phyloP scores from a whole-genome alignment of 2,113 vertebrate genomes.

The Indri indri region DNA sequence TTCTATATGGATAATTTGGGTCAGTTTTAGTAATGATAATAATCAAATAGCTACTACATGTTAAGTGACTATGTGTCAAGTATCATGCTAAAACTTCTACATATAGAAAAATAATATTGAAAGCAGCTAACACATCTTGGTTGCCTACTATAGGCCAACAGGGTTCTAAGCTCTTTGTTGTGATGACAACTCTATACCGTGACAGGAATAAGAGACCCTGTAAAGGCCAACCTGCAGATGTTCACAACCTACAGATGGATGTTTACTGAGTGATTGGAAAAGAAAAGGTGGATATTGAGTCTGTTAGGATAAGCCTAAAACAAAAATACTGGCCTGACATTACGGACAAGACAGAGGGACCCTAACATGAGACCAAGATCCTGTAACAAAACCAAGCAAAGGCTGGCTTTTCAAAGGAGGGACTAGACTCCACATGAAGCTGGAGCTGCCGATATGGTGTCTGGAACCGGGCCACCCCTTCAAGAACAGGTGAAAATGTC shows the following conservation, averaged over 20 bases:
- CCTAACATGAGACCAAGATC: not conserved
- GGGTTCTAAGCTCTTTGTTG: not conserved
- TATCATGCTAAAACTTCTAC: not conserved
- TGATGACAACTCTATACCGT: not conserved
- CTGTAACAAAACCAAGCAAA: not conserved
- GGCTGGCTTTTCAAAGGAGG: not conserved
- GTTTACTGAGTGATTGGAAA: not conserved
- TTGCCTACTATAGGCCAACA: not conserved
- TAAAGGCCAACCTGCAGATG: not conserved
- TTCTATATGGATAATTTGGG: not conserved
- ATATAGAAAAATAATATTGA: not conserved
- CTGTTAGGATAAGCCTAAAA: not conserved
- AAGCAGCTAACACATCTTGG: not conserved
- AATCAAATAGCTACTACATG: not conserved
- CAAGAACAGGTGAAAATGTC: not conserved
- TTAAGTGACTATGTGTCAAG: not conserved
- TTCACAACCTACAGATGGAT: not conserved
- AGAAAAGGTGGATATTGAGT: not conserved
- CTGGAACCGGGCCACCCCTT: not conserved
- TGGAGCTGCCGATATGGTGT: not conserved
- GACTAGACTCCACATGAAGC: not conserved
- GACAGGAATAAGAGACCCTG: not conserved
- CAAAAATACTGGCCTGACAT: not conserved
- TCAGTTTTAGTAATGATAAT: not conserved
- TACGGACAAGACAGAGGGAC: not conserved